Evolutionary conservation across 1,140 invertebrate species (phyloP).

Genomic region (Portunus trituberculatus): DNA sequence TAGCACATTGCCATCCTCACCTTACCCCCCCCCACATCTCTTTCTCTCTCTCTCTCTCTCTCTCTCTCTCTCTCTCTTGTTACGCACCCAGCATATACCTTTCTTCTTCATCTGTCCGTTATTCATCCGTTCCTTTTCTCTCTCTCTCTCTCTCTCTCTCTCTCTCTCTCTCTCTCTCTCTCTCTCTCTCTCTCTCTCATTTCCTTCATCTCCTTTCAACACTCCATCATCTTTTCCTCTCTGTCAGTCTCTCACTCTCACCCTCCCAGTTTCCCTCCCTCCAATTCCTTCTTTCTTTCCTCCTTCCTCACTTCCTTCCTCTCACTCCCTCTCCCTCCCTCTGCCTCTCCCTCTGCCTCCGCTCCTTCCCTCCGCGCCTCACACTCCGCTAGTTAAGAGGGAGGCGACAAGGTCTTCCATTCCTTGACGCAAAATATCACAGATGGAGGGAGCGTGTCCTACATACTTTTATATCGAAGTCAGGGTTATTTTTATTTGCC

Average conservation of each 20-base stretch:
- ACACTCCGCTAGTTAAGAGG: background rate
- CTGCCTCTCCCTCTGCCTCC: background rate
- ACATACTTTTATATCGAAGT: slow-evolving; percentile 56
- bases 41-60: no score
- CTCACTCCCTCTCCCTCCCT: background rate
- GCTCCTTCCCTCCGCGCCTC: background rate
- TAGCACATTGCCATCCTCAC: background rate
- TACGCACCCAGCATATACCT: background rate
- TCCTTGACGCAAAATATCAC: slow-evolving; percentile 4
- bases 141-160: background rate
- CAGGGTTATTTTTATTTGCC: slow-evolving; percentile 27
- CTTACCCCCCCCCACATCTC: background rate
- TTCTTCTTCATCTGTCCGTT: background rate
- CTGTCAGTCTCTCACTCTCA: background rate
- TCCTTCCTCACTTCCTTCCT: background rate
- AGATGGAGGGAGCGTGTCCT: slow-evolving; percentile 54
- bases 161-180: background rate
- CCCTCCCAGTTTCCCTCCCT: background rate
- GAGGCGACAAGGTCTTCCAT: background rate
- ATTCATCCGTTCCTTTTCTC: no score
- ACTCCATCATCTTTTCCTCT: background rate
- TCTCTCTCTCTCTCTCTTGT: no score
- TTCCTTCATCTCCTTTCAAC: background rate
- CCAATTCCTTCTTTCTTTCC: background rate
- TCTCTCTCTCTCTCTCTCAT: slow-evolving; percentile 1